These are phyloP conservation scores for Drosophila varians DNA, from an alignment of 1,140 invertebrate genomes.

Conservation along the genomic window DNA sequence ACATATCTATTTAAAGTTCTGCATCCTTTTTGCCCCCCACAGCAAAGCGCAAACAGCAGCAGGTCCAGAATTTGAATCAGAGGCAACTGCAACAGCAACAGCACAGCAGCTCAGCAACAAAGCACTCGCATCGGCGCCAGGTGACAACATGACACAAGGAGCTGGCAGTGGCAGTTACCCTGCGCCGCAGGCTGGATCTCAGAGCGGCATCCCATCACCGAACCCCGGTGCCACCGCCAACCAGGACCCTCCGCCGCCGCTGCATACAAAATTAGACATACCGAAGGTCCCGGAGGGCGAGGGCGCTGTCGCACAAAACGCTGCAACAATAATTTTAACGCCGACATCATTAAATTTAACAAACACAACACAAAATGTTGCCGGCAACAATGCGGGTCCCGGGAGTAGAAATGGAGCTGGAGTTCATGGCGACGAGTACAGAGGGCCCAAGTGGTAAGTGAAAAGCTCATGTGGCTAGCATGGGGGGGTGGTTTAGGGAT, in stretches of 20 bases:
- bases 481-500: too few species aligned
- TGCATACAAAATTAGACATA: constrained; percentile 80
- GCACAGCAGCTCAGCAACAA: constrained; percentile 42
- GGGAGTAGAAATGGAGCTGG: neutral
- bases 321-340: constrained; percentile 82
- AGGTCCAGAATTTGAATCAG: constrained; percentile 20
- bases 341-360: constrained; percentile 82
- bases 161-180: constrained; percentile 17
- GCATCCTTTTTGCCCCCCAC: constrained; percentile 62
- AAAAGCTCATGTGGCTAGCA: constrained; percentile 58
- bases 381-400: constrained; percentile 37
- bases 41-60: constrained; percentile 55
- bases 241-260: constrained; percentile 10
- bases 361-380: constrained; percentile 70
- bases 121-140: constrained; percentile 30
- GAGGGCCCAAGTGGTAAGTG: constrained; percentile 79
- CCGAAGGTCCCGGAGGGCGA: constrained; percentile 68
- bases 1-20: constrained; percentile 59
- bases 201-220: constrained; percentile 13
- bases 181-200: constrained; percentile 22
- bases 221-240: constrained; percentile 1
- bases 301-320: constrained; percentile 57
- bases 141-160: constrained; percentile 66
- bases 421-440: constrained; percentile 58
- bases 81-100: constrained; percentile 38